Evolutionary conservation across 2,797 vertebrate species (phyloP).

Genomic region (Todus mexicanus): DNA sequence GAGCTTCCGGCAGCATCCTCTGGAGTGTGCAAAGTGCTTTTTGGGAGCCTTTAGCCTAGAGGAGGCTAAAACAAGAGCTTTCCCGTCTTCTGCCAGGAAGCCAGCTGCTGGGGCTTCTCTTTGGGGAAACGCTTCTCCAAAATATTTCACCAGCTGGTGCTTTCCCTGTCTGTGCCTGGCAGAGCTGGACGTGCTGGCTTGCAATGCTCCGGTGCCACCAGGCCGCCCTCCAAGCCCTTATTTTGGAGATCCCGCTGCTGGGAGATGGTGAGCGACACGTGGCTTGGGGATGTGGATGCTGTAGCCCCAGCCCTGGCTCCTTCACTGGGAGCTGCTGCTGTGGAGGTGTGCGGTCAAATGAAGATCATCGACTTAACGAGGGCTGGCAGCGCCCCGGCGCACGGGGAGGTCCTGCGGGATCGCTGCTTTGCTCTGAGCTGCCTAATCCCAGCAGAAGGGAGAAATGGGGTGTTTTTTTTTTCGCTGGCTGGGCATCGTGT

Average conservation of each 20-base stretch:
- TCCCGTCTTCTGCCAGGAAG: background rate
- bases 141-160: background rate
- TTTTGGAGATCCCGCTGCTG: background rate
- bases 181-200: background rate
- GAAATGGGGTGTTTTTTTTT: background rate
- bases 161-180: background rate
- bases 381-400: accelerated
- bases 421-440: background rate
- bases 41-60: background rate
- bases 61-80: background rate
- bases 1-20: background rate
- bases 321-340: accelerated
- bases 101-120: background rate
- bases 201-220: background rate
- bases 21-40: background rate
- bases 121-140: background rate
- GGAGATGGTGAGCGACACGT: background rate
- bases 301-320: background rate
- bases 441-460: background rate
- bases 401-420: background rate
- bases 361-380: background rate
- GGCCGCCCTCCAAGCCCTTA: background rate
- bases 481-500: background rate
- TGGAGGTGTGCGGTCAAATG: background rate
- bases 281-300: background rate